Evolutionary conservation across 2,888 invertebrate genomes (phyloP).

Genomic region (Caenorhabditis sulstoni): DNA sequence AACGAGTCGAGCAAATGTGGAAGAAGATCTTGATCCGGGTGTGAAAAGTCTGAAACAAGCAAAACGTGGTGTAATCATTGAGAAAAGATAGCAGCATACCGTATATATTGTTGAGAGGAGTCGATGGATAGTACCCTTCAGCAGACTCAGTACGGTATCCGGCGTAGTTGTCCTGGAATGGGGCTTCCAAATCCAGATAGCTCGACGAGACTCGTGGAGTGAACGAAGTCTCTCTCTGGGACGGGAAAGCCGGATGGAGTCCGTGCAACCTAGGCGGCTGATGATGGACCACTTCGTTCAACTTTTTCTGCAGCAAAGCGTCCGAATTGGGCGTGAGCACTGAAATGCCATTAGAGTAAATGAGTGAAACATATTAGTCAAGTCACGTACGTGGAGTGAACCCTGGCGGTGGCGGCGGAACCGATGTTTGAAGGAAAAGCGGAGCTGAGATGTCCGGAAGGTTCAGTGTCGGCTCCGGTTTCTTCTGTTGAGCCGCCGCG

Average conservation of each 20-base stretch:
- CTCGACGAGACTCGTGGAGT: slow-evolving; percentile 1
- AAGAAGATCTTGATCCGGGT: slow-evolving; percentile 15
- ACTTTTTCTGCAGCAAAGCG: slow-evolving; percentile 60
- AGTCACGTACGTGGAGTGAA: slow-evolving; percentile 55
- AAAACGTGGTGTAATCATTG: neutral
- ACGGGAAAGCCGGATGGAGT: slow-evolving; percentile 13
- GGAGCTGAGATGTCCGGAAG: slow-evolving; percentile 26
- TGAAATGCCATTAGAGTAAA: slow-evolving; percentile 28
- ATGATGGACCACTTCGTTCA: slow-evolving; percentile 37
- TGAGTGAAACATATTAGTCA: neutral
- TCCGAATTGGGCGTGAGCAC: slow-evolving; percentile 68
- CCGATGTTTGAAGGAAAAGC: slow-evolving; percentile 41
- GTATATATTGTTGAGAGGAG: neutral
- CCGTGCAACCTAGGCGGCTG: slow-evolving; percentile 7
- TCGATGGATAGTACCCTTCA: neutral
- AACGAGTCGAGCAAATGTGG: slow-evolving; percentile 46
- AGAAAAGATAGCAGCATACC: no score
- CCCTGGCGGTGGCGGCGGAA: slow-evolving; percentile 31
- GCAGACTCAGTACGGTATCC: neutral
- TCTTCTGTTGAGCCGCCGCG: slow-evolving; percentile 26
- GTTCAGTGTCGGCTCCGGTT: slow-evolving; percentile 1
- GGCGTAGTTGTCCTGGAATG: no score
- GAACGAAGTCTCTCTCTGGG: slow-evolving; percentile 25
- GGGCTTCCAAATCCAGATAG: neutral
- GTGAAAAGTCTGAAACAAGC: slow-evolving; percentile 19